phyloP scores from a whole-genome alignment of 2,113 vertebrate species.

The Gallinago jamesoni region DNA sequence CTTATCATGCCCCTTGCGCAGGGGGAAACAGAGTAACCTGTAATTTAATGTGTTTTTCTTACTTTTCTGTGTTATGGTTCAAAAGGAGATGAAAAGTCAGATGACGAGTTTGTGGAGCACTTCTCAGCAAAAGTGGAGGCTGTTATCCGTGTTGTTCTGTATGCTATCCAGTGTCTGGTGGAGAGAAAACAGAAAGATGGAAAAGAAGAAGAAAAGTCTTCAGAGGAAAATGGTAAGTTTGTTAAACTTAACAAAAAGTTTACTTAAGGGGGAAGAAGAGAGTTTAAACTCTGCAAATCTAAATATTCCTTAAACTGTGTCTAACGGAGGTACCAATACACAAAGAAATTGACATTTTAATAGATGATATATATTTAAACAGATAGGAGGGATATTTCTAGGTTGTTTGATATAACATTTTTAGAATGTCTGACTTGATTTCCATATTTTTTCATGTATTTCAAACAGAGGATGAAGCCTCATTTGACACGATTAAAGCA shows the following conservation, averaged over 20 bases:
- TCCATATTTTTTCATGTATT: not conserved
- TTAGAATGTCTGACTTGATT: not conserved
- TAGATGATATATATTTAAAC: not conserved
- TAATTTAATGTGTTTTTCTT: not conserved
- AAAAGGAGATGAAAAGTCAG: constrained; percentile 63
- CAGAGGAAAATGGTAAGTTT: constrained; percentile 60
- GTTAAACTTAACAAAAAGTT: not conserved
- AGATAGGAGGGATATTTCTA: not conserved
- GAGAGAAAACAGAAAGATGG: constrained; percentile 75
- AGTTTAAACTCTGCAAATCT: not conserved
- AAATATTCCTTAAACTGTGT: not conserved
- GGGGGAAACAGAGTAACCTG: not conserved
- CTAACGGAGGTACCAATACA: not conserved
- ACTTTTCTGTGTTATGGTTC: not conserved
- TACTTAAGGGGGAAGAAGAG: not conserved
- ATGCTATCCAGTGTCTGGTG: constrained; percentile 86
- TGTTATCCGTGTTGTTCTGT: constrained; percentile 84
- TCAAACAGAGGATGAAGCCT: constrained; percentile 53
- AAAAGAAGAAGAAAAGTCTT: constrained; percentile 22
- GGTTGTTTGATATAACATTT: not conserved
- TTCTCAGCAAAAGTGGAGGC: constrained; percentile 86
- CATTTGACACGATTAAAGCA: constrained; percentile 78
- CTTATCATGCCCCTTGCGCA: not conserved
- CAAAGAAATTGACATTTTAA: not conserved
- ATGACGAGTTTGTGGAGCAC: constrained; percentile 76